Evolutionary conservation across 2,797 vertebrate species (phyloP).

Genomic region (Anableps anableps): DNA sequence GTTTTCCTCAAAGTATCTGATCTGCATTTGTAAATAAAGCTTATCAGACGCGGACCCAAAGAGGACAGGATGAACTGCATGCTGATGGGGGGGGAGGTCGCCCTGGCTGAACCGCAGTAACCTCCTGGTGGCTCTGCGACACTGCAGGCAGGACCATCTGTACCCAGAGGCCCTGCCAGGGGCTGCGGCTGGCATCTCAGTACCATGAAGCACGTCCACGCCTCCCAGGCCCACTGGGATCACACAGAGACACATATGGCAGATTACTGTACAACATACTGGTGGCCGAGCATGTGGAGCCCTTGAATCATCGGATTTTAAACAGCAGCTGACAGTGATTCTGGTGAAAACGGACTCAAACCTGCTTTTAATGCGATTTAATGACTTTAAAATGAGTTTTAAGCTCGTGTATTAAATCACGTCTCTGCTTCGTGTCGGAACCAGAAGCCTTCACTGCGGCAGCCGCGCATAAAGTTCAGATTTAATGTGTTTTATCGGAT

Average conservation of each 20-base stretch:
- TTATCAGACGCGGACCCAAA: neutral
- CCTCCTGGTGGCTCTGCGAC: conserved; percentile 42
- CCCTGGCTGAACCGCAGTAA: conserved; percentile 64
- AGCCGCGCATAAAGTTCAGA: neutral
- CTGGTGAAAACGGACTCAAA: neutral
- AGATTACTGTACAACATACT: neutral
- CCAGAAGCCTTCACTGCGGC: neutral
- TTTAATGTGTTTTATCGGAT: neutral
- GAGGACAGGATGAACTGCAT: neutral
- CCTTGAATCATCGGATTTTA: neutral
- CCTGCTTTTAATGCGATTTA: neutral
- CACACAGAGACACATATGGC: conserved; percentile 28
- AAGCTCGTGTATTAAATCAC: neutral
- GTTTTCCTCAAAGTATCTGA: neutral
- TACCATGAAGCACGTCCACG: conserved; percentile 27
- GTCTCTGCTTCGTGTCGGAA: neutral
- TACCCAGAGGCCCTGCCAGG: conserved; percentile 50
- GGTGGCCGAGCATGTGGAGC: neutral
- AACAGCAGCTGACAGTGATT: neutral
- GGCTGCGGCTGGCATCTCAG: conserved; percentile 30
- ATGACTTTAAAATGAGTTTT: neutral
- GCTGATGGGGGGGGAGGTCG: conserved; percentile 3
- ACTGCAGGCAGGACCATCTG: conserved; percentile 47
- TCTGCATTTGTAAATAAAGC: neutral
- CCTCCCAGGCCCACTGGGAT: conserved; percentile 14